Conservation (phyloP, 2,797 vertebrate genomes). For the Danionella dracula region DNA sequence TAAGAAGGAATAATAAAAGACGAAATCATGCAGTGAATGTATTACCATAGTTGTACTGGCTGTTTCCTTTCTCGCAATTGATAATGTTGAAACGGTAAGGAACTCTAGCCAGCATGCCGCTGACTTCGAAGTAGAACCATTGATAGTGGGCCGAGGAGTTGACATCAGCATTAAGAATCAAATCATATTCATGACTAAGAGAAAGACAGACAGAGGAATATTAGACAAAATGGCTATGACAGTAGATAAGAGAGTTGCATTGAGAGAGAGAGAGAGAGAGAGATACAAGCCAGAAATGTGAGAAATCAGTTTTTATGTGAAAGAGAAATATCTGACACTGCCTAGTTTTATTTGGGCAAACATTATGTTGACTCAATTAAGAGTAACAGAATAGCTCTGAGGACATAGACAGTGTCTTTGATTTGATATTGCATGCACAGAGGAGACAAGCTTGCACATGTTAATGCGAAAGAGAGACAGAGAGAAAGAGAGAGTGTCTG, state of each 20-base stretch:
- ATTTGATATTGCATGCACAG: slow-evolving; percentile 25
- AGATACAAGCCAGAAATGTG: not conserved
- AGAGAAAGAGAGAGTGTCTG: not conserved
- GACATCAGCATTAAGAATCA: slow-evolving; percentile 81
- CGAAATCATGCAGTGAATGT: not conserved
- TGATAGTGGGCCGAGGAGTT: slow-evolving; percentile 78
- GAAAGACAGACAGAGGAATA: not conserved
- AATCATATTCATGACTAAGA: slow-evolving; percentile 83
- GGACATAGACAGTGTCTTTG: not conserved
- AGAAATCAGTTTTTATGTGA: no score
- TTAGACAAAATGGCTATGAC: not conserved
- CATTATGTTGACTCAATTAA: slow-evolving; percentile 11
- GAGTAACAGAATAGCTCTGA: not conserved
- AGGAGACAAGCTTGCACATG: slow-evolving; percentile 13
- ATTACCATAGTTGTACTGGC: slow-evolving; percentile 92
- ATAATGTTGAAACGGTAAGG: slow-evolving; percentile 88
- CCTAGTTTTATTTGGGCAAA: slow-evolving; percentile 7
- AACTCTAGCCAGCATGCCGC: slow-evolving; percentile 66
- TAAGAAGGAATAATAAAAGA: no score
- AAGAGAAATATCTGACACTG: not conserved
- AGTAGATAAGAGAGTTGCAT: no score
- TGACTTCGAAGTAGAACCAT: slow-evolving; percentile 92
- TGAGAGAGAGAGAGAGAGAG: not conserved
- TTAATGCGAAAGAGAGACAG: not conserved
- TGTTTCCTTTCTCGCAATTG: slow-evolving; percentile 93